Percentiles rank a stretch among this genome's conserved stretches.
Conservation (phyloP, 2,888 invertebrate genomes). For the Diplolepis rosae region DNA sequence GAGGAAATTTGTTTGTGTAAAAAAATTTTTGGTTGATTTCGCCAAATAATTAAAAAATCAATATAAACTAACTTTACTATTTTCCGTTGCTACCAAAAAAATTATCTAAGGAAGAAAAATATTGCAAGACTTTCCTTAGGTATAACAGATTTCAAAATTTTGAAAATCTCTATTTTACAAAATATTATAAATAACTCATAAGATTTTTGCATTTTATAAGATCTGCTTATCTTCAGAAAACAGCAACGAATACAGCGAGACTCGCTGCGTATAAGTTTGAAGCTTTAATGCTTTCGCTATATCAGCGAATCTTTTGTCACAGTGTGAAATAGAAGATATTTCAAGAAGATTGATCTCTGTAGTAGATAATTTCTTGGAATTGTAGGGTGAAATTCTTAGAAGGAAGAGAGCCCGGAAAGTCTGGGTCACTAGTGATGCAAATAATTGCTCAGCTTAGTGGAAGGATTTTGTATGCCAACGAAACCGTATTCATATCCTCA, state of each 20-base stretch:
- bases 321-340: background rate
- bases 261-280: background rate
- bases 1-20: no score
- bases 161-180: no score
- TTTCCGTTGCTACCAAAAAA: no score
- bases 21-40: no score
- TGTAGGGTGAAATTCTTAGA: background rate
- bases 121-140: no score
- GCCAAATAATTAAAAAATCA: no score
- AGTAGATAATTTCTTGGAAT: background rate
- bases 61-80: no score
- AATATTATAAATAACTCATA: no score
- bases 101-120: no score
- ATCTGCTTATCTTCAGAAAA: background rate
- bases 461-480: slow-evolving; percentile 65
- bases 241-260: background rate
- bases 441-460: slow-evolving; percentile 51
- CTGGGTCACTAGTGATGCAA: slow-evolving; percentile 28
- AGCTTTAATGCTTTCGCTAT: background rate
- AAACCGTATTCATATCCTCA: slow-evolving; percentile 65
- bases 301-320: background rate
- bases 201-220: no score
- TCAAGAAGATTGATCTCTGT: background rate
- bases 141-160: no score
- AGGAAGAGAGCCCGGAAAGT: background rate